phyloP scores from a whole-genome alignment of 2,113 vertebrate genomes.

The Gallinago media region DNA sequence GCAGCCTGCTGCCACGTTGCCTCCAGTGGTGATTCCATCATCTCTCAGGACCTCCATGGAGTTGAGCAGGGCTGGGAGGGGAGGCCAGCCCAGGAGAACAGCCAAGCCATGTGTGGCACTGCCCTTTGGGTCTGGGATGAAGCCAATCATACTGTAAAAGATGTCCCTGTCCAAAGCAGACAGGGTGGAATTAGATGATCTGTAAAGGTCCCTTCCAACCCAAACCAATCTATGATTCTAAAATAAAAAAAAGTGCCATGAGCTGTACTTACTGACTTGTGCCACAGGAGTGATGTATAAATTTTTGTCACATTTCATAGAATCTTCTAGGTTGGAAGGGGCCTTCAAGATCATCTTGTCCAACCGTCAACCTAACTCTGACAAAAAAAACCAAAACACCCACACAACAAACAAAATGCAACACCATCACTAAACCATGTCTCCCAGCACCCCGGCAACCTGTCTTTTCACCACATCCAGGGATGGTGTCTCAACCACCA shows the following conservation, averaged over 20 bases:
- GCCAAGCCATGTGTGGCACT: background rate
- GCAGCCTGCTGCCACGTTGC: background rate
- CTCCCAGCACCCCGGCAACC: too few relatives aligned
- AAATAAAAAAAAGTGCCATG: background rate
- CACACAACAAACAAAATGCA: too few relatives aligned
- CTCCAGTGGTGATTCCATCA: background rate
- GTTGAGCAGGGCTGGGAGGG: background rate
- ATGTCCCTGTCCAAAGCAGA: background rate
- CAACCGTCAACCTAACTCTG: too few relatives aligned
- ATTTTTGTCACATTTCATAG: background rate
- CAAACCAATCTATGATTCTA: background rate
- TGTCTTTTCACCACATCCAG: too few relatives aligned
- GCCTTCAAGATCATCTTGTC: too few relatives aligned
- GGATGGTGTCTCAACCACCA: too few relatives aligned
- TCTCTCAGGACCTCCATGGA: background rate
- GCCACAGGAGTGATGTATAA: accelerated
- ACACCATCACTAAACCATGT: too few relatives aligned
- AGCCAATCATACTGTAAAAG: background rate
- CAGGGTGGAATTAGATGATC: background rate
- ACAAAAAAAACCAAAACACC: too few relatives aligned
- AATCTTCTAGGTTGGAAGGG: too few relatives aligned
- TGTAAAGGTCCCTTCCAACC: accelerated
- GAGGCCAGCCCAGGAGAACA: accelerated
- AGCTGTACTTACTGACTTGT: background rate
- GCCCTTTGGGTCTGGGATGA: accelerated